Conservation (phyloP, 2,113 vertebrate species). For the Amia ocellicauda region DNA sequence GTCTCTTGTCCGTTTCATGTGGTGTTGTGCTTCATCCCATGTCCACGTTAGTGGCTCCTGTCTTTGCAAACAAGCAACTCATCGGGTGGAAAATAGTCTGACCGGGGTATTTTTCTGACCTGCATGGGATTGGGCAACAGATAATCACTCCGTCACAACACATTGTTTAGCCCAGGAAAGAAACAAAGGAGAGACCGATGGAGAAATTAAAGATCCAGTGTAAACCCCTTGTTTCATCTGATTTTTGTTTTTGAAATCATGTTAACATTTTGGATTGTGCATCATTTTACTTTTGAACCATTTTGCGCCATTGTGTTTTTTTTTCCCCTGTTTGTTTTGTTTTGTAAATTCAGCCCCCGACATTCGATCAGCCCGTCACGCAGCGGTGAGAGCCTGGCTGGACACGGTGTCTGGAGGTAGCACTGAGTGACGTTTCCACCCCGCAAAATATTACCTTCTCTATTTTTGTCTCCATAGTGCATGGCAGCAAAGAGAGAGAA, state of each 20-base stretch:
- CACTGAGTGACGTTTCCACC: slow-evolving; percentile 42
- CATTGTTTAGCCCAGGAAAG: no score
- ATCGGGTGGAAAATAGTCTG: no score
- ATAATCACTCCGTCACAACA: no score
- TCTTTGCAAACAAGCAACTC: neutral
- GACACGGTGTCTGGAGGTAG: slow-evolving; percentile 97
- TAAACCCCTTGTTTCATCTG: neutral
- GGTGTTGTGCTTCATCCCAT: neutral
- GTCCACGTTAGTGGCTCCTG: neutral
- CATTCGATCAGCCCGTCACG: slow-evolving; percentile 82
- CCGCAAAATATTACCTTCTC: slow-evolving; percentile 21
- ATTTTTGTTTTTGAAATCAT: slow-evolving; percentile 9
- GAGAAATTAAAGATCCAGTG: no score
- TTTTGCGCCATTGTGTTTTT: slow-evolving; percentile 35
- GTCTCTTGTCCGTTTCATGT: slow-evolving; percentile 22
- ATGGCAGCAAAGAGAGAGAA: slow-evolving; percentile 27
- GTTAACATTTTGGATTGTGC: neutral
- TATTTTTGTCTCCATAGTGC: slow-evolving; percentile 31
- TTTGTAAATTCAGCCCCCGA: slow-evolving; percentile 79
- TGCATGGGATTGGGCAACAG: no score
- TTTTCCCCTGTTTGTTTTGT: slow-evolving; percentile 52
- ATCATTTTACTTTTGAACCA: slow-evolving; percentile 40
- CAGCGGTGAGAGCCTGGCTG: slow-evolving; percentile 97
- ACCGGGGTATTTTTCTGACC: no score
- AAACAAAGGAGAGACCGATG: no score